A percentile compares a stretch with the other conserved stretches of the same genome.
phyloP scores from a whole-genome alignment of 1,140 invertebrate genomes.

The Drosophila kohkoa region DNA sequence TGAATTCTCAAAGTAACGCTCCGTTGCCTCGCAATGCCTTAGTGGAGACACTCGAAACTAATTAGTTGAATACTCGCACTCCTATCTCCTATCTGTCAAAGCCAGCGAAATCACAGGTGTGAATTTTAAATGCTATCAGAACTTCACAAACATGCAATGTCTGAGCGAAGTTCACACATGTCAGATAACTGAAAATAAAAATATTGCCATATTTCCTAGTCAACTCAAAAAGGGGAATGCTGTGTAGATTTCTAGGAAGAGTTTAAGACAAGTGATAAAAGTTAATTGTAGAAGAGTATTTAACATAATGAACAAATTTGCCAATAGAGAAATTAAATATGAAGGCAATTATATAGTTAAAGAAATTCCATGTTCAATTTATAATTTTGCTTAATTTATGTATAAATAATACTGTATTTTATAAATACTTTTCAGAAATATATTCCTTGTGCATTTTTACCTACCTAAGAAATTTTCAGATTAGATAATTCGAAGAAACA shows the following conservation, averaged over 20 bases:
- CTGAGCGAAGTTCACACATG: neutral
- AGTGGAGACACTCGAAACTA: slow-evolving; percentile 17
- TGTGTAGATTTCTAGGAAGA: neutral
- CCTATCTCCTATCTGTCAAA: slow-evolving; percentile 10
- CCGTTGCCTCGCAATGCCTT: slow-evolving; percentile 32
- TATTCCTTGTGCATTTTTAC: neutral
- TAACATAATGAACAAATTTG: too few relatives aligned
- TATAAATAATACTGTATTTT: too few relatives aligned
- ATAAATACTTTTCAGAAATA: neutral
- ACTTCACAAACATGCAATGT: slow-evolving; percentile 3
- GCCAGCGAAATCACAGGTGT: slow-evolving; percentile 26
- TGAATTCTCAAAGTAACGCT: slow-evolving; percentile 37
- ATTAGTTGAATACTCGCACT: slow-evolving; percentile 30
- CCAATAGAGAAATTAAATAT: neutral
- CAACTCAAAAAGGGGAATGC: neutral
- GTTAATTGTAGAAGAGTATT: too few relatives aligned
- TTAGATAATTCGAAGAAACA: too few relatives aligned
- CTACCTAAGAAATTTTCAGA: neutral
- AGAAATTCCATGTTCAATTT: too few relatives aligned
- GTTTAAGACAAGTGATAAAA: neutral
- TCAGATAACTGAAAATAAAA: neutral
- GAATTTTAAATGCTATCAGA: slow-evolving; percentile 18
- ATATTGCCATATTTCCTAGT: neutral
- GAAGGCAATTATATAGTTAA: too few relatives aligned
- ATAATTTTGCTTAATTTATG: too few relatives aligned